Evolutionary conservation across 1,140 invertebrate genomes (phyloP), one percentile per base, ranked within the genome.

Genomic region (Magallana ariakensis): DNA sequence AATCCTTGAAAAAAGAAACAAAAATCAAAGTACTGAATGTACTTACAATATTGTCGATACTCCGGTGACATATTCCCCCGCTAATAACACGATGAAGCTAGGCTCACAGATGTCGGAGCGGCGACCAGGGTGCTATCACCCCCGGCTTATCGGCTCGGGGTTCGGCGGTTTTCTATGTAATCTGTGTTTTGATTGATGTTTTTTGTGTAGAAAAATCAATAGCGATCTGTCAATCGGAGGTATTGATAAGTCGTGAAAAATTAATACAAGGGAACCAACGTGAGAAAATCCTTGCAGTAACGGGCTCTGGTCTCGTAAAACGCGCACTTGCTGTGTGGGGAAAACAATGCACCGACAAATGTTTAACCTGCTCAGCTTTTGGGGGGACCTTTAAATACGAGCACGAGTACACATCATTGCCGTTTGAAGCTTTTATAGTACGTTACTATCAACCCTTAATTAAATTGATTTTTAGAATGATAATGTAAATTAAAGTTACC

Each of bases 191-290:
- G 66, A 70, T 70, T 70, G 22, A 70, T 70, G n/a, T 70, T 19
- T 70, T 70, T 70, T 26, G n/a, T 26, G n/a, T 70, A 11, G 66
- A 70, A 22, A 70, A 70, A 70, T 70, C 66, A 70, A 70, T 70
- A 70, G 66, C 66, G 66, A 22, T 70, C 66, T 70, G 66, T 70
- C 66, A 26, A 22, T 70, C 66, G 66, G 66, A 22, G 66, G 66
- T 70, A 70, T 70, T 70, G 66, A 70, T 70, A 70, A 70, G 19
- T 70, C 66, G 22, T 70, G 66, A 70, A 70, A 70, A 70, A 70
- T 70, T 70, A 70, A 70, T 70, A 22, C 19, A 60, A 60, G 15
- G 33, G 66, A 70, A 70, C 66, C 66, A 10, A 9, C 66, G 66
- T 70, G 66, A 70, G 66, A 70, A 70, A 70, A 70, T 26, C 66